Base-by-base conservation (phyloP, 1,140 invertebrate genomes). In the Drosophila novamexicana region DNA sequence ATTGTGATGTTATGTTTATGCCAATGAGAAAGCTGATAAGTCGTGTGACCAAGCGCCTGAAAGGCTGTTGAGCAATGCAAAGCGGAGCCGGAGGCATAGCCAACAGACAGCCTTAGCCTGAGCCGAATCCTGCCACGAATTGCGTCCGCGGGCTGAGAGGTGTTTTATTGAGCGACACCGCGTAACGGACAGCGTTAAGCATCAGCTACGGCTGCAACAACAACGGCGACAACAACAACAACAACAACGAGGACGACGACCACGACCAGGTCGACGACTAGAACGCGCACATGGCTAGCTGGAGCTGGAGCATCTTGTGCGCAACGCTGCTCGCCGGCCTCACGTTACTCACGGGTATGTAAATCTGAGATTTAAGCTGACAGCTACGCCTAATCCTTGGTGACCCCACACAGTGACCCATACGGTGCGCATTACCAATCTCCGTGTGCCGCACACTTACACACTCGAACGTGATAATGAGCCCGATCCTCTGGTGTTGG, bases 381-480 rank as follows among this genome's bases (percentile, higher is more conserved):
- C 3, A 29, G 22, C 9, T 44, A 6, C 44, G 65, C 6, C 14
- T 39, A 14, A 34, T 44, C 10, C 7, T 39, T 10, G 22, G 0
- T 29, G 22, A 29, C 22, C 22, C 1, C 16, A 3, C 14, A 6
- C 40, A 92, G 91, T 86, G 39, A 85, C 86, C 52, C 78, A 86
- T 32, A 90, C 91, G 56, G 91, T 92, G 40, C 80, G 77, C 73
- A 92, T 92, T 79, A 92, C 90, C 59, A 91, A 92, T 68, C 74
- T 92, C 18, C 81, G 90, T 37, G 91, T 92, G 74, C 91, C 91
- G 67, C 84, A 86, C 64, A 89, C 76, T 44, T 92, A 92, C 65
- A 92, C 90, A 67, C 66, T 92, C 58, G 79, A 91, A 74, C 82
- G 86, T 59, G 80, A 90, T 75, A 77, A 78, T 62, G 91, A 91